Conservation (phyloP, 2,888 invertebrate genomes). For the Cactoblastis cactorum region DNA sequence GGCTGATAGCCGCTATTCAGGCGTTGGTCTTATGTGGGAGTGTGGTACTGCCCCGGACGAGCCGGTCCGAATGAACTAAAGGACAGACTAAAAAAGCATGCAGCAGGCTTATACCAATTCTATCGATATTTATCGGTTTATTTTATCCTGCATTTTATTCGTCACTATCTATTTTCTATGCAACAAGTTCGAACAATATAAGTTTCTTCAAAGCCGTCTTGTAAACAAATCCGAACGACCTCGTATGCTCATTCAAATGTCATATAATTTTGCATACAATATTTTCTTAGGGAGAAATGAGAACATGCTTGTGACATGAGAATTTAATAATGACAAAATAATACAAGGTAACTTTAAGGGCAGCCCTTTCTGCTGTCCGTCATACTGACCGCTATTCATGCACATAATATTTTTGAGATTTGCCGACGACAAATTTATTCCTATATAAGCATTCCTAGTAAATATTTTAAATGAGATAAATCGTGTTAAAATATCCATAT, state of each 20-base stretch:
- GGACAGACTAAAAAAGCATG: too few species aligned
- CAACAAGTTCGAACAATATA: conserved; percentile 22
- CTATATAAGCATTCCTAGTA: conserved; percentile 17
- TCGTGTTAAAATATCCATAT: conserved; percentile 3
- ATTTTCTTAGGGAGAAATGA: conserved; percentile 74
- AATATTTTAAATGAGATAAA: conserved; percentile 11
- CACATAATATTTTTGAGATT: conserved; percentile 73
- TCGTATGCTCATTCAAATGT: conserved; percentile 76
- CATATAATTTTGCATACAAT: conserved; percentile 80
- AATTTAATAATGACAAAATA: conserved; percentile 81
- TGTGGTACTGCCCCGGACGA: too few species aligned
- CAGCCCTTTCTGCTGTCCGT: conserved; percentile 77
- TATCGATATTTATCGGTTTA: not conserved
- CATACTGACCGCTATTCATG: conserved; percentile 75
- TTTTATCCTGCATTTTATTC: not conserved
- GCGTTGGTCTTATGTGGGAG: too few species aligned
- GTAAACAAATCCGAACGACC: conserved; percentile 63
- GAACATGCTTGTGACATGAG: conserved; percentile 70
- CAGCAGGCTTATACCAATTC: too few species aligned
- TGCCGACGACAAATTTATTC: conserved; percentile 72
- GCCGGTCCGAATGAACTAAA: too few species aligned
- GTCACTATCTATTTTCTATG: not conserved
- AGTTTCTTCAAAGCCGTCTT: conserved; percentile 36
- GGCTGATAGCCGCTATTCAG: too few species aligned
- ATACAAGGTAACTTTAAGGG: conserved; percentile 76